phyloP scores from a whole-genome alignment of 2,113 vertebrate genomes.

The Piprites chloris region DNA sequence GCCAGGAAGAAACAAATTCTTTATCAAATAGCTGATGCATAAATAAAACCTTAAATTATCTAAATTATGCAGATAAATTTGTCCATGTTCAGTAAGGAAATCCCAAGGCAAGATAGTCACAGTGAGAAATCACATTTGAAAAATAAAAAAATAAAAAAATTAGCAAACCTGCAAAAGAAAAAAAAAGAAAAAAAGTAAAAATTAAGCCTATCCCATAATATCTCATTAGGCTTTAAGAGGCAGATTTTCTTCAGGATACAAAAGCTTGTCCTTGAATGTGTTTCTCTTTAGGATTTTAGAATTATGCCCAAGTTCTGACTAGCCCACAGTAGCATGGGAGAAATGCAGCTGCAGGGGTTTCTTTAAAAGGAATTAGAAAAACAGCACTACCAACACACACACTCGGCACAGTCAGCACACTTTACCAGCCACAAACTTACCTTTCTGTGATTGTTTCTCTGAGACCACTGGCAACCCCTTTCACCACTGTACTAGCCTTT shows the following conservation, averaged over 20 bases:
- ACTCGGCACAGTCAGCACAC: neutral
- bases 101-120: neutral
- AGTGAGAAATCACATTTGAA: neutral
- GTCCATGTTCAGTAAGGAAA: neutral
- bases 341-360: neutral
- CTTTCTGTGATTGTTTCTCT: constrained; percentile 98
- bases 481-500: constrained; percentile 97
- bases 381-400: neutral
- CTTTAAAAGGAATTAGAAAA: neutral
- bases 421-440: constrained; percentile 61
- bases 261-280: neutral
- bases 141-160: neutral
- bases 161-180: neutral
- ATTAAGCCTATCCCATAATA: neutral
- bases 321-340: neutral
- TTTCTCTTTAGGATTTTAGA: neutral
- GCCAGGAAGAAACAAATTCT: neutral
- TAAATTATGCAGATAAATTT: neutral
- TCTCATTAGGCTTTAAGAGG: neutral
- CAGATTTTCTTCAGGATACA: neutral
- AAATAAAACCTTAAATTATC: neutral
- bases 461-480: constrained; percentile 93
- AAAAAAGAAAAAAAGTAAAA: neutral
- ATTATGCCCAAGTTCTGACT: neutral
- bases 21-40: neutral